phyloP scores from a whole-genome alignment of 1,140 invertebrate species.

The Cotesia typhae region DNA sequence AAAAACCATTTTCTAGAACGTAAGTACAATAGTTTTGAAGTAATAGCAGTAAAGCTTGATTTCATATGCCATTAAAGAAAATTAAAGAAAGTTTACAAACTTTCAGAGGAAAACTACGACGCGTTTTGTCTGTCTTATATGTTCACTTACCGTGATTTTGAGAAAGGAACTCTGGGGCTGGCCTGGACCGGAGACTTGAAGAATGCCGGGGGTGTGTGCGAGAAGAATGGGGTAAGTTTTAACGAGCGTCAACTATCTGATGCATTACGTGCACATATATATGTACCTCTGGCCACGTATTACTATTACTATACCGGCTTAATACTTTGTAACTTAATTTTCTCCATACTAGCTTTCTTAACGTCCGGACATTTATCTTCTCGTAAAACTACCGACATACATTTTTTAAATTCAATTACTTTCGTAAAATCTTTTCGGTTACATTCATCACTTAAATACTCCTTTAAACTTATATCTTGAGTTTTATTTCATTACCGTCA shows the following conservation, averaged over 20 bases:
- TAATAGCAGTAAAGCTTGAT: not conserved
- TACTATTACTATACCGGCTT: too few species aligned
- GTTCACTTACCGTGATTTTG: slow-evolving; percentile 98
- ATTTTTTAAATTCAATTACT: too few species aligned
- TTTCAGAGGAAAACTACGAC: slow-evolving; percentile 94
- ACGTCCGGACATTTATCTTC: too few species aligned
- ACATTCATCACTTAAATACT: too few species aligned
- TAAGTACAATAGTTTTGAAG: not conserved
- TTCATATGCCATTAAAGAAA: not conserved
- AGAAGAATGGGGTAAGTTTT: slow-evolving; percentile 86
- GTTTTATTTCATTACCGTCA: too few species aligned
- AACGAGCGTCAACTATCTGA: not conserved
- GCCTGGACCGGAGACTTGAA: slow-evolving; percentile 97
- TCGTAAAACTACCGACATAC: too few species aligned
- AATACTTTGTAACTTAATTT: too few species aligned
- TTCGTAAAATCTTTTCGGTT: too few species aligned
- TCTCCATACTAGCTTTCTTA: too few species aligned
- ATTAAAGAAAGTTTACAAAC: slow-evolving; percentile 38
- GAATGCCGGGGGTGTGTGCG: slow-evolving; percentile 92
- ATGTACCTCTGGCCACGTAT: too few species aligned
- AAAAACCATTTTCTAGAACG: too few species aligned
- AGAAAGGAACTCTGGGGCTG: slow-evolving; percentile 95
- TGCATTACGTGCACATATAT: not conserved
- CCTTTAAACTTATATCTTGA: too few species aligned
- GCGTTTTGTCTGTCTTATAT: slow-evolving; percentile 99